A percentile compares a stretch with the other conserved stretches of the same genome.
Conservation (phyloP, 2,797 vertebrate species). For the Graptemys geographica region DNA sequence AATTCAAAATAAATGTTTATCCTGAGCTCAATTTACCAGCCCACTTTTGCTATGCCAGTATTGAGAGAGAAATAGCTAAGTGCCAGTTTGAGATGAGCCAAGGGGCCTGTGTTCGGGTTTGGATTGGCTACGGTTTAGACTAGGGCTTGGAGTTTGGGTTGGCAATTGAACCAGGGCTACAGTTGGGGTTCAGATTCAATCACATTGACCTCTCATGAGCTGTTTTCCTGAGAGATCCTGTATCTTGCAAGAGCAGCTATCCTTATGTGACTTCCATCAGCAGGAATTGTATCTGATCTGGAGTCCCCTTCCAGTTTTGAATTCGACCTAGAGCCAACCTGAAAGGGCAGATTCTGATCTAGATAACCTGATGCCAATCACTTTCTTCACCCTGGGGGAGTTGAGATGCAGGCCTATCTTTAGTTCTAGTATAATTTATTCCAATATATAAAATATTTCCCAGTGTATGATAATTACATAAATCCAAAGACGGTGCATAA, state of each 20-base stretch:
- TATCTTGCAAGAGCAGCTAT: not conserved
- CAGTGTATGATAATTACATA: not conserved
- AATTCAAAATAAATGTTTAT: not conserved
- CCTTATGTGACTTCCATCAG: slow-evolving; percentile 4
- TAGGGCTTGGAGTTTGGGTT: slow-evolving; percentile 33
- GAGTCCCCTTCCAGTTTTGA: slow-evolving; percentile 9
- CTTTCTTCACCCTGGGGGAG: not conserved
- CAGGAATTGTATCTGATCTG: not conserved
- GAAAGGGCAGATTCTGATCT: not conserved
- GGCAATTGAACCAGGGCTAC: slow-evolving; percentile 17
- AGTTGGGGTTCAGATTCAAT: not conserved
- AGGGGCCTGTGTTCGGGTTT: not conserved
- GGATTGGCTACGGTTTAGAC: not conserved
- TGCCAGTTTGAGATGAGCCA: rapidly evolving
- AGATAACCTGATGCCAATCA: not conserved
- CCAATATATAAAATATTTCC: not conserved
- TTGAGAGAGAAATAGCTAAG: not conserved
- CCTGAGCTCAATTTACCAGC: not conserved
- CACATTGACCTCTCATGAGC: not conserved
- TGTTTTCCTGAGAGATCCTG: slow-evolving; percentile 22
- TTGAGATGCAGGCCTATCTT: not conserved
- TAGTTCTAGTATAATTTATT: not conserved
- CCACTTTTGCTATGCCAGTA: not conserved
- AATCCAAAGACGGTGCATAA: not conserved
- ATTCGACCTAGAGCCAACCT: not conserved